phyloP scores from a whole-genome alignment of 92 coral and sea anemone genomes.

The Porites cylindrica region DNA sequence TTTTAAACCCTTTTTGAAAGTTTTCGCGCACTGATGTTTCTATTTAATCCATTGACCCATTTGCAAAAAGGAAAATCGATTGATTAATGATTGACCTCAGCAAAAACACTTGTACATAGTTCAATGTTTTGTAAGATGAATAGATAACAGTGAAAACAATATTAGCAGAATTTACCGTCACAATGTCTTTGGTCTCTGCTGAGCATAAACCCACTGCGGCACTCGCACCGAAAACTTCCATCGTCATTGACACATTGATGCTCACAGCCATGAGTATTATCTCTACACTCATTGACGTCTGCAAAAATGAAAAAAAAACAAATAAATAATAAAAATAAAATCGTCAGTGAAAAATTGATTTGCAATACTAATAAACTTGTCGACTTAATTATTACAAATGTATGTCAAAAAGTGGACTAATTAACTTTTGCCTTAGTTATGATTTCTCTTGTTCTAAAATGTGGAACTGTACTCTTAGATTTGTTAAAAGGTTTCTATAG shows the following conservation, averaged over 20 bases:
- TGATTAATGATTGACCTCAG: too few relatives aligned
- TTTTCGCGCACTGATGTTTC: too few relatives aligned
- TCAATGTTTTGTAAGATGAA: not conserved
- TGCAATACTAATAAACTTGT: not conserved
- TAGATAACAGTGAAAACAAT: not conserved
- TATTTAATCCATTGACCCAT: too few relatives aligned
- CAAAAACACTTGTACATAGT: not conserved
- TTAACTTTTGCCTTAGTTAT: too few relatives aligned
- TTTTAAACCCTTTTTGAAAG: too few relatives aligned
- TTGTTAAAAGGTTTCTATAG: too few relatives aligned
- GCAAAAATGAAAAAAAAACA: not conserved
- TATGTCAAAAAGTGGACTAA: not conserved
- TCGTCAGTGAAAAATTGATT: not conserved
- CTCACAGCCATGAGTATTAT: slow-evolving; percentile 80
- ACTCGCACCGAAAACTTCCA: slow-evolving; percentile 77
- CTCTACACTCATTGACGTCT: slow-evolving; percentile 77
- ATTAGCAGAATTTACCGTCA: slow-evolving; percentile 78
- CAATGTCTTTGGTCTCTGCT: slow-evolving; percentile 88
- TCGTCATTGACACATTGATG: slow-evolving; percentile 75
- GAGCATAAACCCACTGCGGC: slow-evolving; percentile 85
- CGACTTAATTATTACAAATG: too few relatives aligned
- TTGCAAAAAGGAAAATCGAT: too few relatives aligned
- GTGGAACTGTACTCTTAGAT: too few relatives aligned
- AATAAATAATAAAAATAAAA: too few relatives aligned
- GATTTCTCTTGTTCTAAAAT: too few relatives aligned